Conservation (phyloP, 1,140 invertebrate species). For the Heliconius nattereri region DNA sequence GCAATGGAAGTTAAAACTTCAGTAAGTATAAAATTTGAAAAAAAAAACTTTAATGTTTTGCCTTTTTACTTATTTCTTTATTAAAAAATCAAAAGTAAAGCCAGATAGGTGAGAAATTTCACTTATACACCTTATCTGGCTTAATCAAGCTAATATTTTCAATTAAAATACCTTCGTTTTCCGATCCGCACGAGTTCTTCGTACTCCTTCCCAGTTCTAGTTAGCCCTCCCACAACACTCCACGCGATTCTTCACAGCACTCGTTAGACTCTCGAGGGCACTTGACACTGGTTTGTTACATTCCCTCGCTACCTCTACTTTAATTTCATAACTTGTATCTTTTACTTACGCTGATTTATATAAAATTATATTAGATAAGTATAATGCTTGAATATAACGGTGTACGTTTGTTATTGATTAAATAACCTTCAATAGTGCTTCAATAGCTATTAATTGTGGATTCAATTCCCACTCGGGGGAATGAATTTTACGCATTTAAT, state of each 20-base stretch:
- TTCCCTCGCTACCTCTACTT: constrained; percentile 40
- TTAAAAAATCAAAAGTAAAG: background rate
- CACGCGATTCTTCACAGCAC: constrained; percentile 54
- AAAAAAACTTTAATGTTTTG: background rate
- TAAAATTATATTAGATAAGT: background rate
- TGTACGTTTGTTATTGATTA: background rate
- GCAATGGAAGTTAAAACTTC: background rate
- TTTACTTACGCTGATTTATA: background rate
- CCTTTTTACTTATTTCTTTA: background rate
- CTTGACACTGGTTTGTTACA: constrained; percentile 60
- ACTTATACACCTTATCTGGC: background rate
- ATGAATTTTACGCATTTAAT: no score
- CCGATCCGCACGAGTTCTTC: constrained; percentile 30
- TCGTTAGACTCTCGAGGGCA: constrained; percentile 57
- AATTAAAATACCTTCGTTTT: constrained; percentile 17
- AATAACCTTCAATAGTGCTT: background rate
- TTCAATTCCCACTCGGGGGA: no score
- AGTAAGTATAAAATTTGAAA: background rate
- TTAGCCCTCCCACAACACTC: constrained; percentile 55
- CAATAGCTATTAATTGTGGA: no score
- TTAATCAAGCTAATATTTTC: background rate
- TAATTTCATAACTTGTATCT: constrained; percentile 23
- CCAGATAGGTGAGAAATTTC: background rate
- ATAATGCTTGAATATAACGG: background rate
- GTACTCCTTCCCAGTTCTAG: constrained; percentile 44